A percentile compares a stretch with the other conserved stretches of the same genome.
Conservation (phyloP, 2,797 vertebrate genomes). For the Lepidocolaptes lacrymiger region DNA sequence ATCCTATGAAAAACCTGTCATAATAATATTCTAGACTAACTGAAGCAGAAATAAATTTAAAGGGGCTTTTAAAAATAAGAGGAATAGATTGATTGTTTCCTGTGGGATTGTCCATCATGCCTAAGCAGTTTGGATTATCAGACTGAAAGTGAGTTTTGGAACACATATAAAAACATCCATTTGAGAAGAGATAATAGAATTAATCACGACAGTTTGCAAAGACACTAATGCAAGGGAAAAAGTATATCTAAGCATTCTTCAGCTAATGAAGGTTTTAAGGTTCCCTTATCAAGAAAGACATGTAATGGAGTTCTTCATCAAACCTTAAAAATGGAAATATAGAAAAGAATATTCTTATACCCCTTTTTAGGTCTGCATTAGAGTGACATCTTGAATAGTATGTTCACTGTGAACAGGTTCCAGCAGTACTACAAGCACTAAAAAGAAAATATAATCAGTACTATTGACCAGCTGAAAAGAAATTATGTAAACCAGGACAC, state of each 20-base stretch:
- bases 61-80: neutral
- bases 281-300: neutral
- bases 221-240: neutral
- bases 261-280: neutral
- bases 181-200: neutral
- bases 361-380: neutral
- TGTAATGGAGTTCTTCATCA: neutral
- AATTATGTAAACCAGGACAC: neutral
- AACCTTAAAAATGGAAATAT: neutral
- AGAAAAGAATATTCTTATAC: neutral
- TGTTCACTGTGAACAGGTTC: neutral
- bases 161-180: neutral
- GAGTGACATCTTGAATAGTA: neutral
- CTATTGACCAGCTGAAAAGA: neutral
- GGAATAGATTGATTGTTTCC: neutral
- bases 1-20: neutral
- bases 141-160: neutral
- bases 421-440: neutral
- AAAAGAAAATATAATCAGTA: neutral
- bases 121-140: neutral
- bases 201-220: neutral
- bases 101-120: neutral
- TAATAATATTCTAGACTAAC: neutral
- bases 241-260: neutral
- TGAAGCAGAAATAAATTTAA: neutral